These are phyloP conservation scores for Platyscapa corneri DNA, from an alignment of 1,140 invertebrate species.

Conservation along the genomic window DNA sequence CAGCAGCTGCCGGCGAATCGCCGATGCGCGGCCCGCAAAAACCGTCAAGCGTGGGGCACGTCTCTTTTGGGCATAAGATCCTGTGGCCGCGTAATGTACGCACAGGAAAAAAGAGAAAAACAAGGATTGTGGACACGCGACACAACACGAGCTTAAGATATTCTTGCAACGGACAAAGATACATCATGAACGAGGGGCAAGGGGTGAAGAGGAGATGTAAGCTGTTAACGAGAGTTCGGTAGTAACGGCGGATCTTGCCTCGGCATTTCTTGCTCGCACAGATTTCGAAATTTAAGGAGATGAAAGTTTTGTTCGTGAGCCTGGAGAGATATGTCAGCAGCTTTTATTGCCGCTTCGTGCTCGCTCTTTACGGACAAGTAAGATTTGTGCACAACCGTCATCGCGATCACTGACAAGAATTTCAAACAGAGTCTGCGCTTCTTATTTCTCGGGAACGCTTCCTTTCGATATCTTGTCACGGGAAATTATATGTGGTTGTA, in stretches of 20 bases:
- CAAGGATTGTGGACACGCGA: neutral
- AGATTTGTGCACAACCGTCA: neutral
- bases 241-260: neutral
- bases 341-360: neutral
- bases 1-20: neutral
- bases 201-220: neutral
- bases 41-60: neutral
- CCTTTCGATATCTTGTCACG: neutral
- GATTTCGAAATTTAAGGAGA: slow-evolving; percentile 27
- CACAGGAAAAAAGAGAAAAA: neutral
- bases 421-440: neutral
- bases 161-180: neutral
- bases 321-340: neutral
- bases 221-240: slow-evolving; percentile 11
- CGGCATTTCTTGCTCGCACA: neutral
- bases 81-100: neutral
- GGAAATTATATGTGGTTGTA: neutral
- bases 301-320: slow-evolving; percentile 5
- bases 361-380: neutral
- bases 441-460: no score
- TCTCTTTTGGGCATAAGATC: slow-evolving; percentile 20
- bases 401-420: neutral
- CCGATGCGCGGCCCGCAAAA: neutral
- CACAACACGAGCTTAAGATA: neutral
- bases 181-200: neutral